Conservation (phyloP, 2,797 vertebrate species). For the Urocyon cinereoargenteus region DNA sequence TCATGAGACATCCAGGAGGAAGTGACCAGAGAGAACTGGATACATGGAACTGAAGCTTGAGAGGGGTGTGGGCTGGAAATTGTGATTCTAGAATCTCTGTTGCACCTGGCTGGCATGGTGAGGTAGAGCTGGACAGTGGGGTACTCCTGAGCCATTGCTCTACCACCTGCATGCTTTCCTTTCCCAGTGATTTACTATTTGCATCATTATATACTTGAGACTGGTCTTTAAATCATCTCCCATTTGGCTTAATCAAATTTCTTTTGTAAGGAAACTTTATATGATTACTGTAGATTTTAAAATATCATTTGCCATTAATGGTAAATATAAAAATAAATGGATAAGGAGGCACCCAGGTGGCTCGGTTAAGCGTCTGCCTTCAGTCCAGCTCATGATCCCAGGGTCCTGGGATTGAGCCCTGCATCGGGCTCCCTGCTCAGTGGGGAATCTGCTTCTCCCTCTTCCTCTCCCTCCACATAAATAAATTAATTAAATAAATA, state of each 20-base stretch:
- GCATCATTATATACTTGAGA: neutral
- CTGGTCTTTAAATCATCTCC: neutral
- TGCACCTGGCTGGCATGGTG: neutral
- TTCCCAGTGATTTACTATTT: neutral
- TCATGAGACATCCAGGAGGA: neutral
- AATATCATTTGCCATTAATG: neutral
- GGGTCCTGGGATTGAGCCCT: too few species aligned
- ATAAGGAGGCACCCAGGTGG: neutral
- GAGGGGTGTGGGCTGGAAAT: neutral
- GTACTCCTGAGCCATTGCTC: neutral
- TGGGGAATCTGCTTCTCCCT: too few species aligned
- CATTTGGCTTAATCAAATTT: neutral
- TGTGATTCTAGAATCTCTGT: neutral
- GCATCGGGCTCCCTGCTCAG: too few species aligned
- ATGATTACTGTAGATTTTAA: neutral
- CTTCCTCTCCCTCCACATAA: too few species aligned
- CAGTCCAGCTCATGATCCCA: too few species aligned
- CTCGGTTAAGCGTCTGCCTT: too few species aligned
- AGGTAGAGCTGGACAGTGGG: neutral
- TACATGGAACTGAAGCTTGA: neutral
- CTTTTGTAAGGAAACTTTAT: slow-evolving; percentile 13
- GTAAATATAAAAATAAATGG: neutral
- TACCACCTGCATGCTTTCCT: neutral
- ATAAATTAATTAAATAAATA: too few species aligned
- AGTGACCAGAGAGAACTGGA: neutral